phyloP scores from a whole-genome alignment of 2,113 vertebrate genomes.

The Pionites leucogaster region DNA sequence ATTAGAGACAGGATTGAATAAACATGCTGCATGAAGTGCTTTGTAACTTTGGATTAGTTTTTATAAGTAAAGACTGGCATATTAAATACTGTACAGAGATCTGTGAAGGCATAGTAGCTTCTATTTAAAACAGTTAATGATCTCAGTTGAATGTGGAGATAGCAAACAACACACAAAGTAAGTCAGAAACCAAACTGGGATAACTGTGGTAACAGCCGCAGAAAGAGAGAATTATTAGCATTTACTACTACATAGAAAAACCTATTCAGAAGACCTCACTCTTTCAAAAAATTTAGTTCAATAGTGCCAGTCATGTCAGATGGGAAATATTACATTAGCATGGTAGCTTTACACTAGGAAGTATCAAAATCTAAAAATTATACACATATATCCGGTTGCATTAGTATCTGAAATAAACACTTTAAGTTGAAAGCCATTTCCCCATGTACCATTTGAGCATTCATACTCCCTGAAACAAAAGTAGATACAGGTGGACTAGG shows the following conservation, averaged over 20 bases:
- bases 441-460: not conserved
- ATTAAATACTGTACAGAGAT: not conserved
- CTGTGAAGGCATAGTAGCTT: not conserved
- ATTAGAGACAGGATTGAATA: not conserved
- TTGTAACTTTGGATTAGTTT: not conserved
- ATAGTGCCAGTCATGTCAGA: not conserved
- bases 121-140: not conserved
- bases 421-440: not conserved
- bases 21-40: not conserved
- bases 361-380: not conserved
- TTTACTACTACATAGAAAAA: not conserved
- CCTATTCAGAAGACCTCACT: not conserved
- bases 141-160: not conserved
- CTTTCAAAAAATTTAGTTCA: not conserved
- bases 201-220: not conserved
- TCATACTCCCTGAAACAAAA: not conserved
- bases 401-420: not conserved
- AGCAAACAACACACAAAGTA: not conserved
- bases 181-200: not conserved
- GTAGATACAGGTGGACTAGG: not conserved
- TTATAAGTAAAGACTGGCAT: not conserved
- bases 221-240: not conserved
- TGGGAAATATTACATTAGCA: not conserved
- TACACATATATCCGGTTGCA: no score
- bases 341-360: not conserved